Conservation (phyloP, 2,888 invertebrate genomes). For the Patella pellucida region DNA sequence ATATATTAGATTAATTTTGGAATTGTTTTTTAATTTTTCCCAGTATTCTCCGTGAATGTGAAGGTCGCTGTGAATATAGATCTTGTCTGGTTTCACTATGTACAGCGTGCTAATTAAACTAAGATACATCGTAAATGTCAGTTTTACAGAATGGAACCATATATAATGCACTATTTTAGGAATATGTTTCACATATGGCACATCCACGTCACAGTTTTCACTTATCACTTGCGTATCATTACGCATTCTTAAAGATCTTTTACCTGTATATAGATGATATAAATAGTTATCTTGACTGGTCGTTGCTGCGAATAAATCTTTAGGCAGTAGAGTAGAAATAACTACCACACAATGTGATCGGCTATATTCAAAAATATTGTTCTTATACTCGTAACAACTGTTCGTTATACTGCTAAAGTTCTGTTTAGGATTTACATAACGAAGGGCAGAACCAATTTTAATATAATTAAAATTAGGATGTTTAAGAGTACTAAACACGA, state of each 20-base stretch:
- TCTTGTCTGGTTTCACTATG: constrained; percentile 55
- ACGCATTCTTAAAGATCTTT: constrained; percentile 28
- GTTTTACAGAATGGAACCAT: constrained; percentile 56
- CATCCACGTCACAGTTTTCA: neutral
- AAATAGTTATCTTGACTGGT: constrained; percentile 43
- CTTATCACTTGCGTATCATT: constrained; percentile 16
- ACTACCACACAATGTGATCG: constrained; percentile 23
- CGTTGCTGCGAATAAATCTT: constrained; percentile 49
- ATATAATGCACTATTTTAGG: constrained; percentile 66
- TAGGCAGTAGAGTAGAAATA: constrained; percentile 40
- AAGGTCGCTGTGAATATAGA: constrained; percentile 62
- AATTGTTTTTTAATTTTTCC: constrained; percentile 47
- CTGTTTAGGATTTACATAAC: neutral
- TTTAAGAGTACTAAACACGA: constrained; percentile 14
- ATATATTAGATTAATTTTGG: constrained; percentile 43
- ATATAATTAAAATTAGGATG: neutral
- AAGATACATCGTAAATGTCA: constrained; percentile 64
- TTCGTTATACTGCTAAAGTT: neutral
- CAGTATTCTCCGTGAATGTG: constrained; percentile 56
- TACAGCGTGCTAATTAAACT: constrained; percentile 60
- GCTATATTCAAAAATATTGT: neutral
- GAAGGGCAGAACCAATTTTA: neutral
- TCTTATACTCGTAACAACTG: neutral
- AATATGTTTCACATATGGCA: constrained; percentile 34
- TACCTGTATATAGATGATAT: constrained; percentile 21